A percentile compares a stretch with the other conserved stretches of the same genome.
Conservation (phyloP, 2,797 vertebrate genomes). For the Bradypodion pumilum region DNA sequence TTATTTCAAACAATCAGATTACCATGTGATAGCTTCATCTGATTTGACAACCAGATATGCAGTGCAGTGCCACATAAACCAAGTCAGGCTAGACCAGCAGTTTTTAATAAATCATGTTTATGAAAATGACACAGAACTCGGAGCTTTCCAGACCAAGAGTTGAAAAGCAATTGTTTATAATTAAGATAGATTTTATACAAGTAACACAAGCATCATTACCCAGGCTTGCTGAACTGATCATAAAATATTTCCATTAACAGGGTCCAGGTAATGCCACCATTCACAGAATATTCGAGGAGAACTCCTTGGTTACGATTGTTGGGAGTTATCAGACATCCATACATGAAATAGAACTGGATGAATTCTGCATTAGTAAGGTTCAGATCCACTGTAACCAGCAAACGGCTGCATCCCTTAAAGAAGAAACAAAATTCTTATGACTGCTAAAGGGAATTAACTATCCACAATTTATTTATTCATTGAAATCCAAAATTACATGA, state of each 20-base stretch:
- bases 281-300: constrained; percentile 94
- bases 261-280: constrained; percentile 94
- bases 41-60: background rate
- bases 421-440: constrained; percentile 13
- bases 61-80: background rate
- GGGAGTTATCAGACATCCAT: constrained; percentile 94
- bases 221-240: constrained; percentile 96
- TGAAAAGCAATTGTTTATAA: background rate
- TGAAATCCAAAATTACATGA: background rate
- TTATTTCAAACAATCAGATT: background rate
- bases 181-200: background rate
- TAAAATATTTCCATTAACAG: constrained; percentile 96
- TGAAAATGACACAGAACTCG: background rate
- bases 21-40: background rate
- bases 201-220: constrained; percentile 72
- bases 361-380: constrained; percentile 97
- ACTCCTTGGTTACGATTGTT: constrained; percentile 96
- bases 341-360: constrained; percentile 99
- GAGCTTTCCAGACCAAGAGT: background rate
- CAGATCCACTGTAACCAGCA: constrained; percentile 93
- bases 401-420: constrained; percentile 90
- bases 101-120: too few relatives aligned
- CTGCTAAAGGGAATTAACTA: background rate
- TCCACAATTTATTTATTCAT: background rate
- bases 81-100: background rate